Base-by-base conservation (phyloP, 1,140 invertebrate species). In the Rhizoglyphus robini region DNA sequence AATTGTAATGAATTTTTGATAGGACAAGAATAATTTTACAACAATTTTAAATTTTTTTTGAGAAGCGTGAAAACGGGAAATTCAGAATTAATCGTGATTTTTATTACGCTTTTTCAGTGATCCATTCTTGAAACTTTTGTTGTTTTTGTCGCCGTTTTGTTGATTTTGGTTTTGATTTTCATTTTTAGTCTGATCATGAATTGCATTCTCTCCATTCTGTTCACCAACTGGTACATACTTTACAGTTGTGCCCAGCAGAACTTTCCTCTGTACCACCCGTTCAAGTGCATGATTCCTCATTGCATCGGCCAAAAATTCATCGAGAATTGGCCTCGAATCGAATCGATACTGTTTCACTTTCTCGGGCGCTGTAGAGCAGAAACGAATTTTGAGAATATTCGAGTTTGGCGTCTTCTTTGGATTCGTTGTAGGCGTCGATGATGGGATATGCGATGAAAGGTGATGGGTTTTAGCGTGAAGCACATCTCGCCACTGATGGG, bases 331-430 rank as follows among this genome's bases (percentile, higher is more conserved):
- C 15, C 58, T 30, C 15, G 58, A 60, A 38, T 60, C 58, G 27
- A 60, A 60, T 3, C 58, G 58, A 46, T 60, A 60, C 25, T n/a
- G n/a, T 60, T 60, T 60, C 13, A 27, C 11, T 51, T 51, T 51
- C 13, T 25, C 13, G 23, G 18, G 48, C 3, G 23, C 15, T 23
- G 18, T 51, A 11, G 23, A 11, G 18, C 23, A 20, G 2, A 20
- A 23, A 20, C 23, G 48, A 25, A 11, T 51, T 20, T 27, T 13
- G 3, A 20, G 18, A 11, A 5, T 49, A 20, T 51, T 51, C 20
- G 29, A 23, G 3, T 11, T n/a, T 11, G 4, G 18, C 18, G 13
- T 1, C 25, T 51, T 20, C 8, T n/a, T 51, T 27, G 48, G 11
- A 20, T 4, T 23, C 2, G 48, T 23, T 25, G 48, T 11, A 25